These are phyloP conservation scores for Phoeniculus purpureus DNA, from an alignment of 2,797 vertebrate genomes.

Conservation along the genomic window DNA sequence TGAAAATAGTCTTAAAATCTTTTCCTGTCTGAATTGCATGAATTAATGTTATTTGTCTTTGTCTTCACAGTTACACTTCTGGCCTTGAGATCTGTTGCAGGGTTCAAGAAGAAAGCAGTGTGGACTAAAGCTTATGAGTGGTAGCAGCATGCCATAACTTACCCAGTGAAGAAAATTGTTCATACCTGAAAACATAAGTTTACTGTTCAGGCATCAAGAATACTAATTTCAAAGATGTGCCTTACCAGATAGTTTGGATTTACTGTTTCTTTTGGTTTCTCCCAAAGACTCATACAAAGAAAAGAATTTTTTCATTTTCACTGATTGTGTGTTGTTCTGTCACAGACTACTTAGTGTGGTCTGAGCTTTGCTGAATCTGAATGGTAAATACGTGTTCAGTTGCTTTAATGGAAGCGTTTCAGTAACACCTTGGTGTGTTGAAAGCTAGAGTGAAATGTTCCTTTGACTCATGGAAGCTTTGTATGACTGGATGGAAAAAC, in stretches of 20 bases:
- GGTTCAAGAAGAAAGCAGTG: conserved; percentile 92
- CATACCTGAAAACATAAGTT: not conserved
- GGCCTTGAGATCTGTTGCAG: conserved; percentile 82
- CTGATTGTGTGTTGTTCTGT: not conserved
- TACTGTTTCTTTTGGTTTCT: not conserved
- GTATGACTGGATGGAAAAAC: not conserved
- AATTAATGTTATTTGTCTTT: conserved; percentile 14
- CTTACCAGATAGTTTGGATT: not conserved
- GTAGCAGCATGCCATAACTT: conserved; percentile 67
- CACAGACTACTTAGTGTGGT: not conserved
- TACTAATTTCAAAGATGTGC: not conserved
- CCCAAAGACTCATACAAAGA: not conserved
- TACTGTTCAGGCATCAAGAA: not conserved
- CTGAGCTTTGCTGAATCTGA: not conserved
- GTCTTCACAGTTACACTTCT: conserved; percentile 83
- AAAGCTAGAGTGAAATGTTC: not conserved
- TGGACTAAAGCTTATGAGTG: conserved; percentile 94
- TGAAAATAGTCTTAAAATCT: not conserved
- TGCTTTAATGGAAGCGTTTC: not conserved
- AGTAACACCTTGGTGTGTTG: not conserved
- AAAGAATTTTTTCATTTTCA: not conserved
- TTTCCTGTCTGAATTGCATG: not conserved
- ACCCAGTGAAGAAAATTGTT: not conserved
- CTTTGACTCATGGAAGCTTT: not conserved
- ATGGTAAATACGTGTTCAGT: not conserved